Evolutionary conservation across 1,140 invertebrate genomes (phyloP).

Genomic region (Asbolus verrucosus): DNA sequence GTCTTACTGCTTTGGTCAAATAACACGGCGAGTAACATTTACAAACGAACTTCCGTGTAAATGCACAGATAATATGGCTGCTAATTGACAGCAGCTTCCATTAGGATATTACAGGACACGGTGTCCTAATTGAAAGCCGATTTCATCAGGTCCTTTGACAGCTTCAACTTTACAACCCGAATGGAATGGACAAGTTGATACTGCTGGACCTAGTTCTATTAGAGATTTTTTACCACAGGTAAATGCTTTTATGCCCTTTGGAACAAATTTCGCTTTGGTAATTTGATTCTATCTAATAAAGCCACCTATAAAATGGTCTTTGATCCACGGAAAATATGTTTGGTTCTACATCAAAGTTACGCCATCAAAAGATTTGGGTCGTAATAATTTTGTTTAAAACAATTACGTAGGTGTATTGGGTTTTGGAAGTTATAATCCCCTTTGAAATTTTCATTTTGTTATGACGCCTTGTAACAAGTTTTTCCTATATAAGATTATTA

Average conservation of each 20-base stretch:
- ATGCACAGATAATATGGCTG: conserved; percentile 32
- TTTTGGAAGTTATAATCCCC: neutral
- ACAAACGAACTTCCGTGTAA: conserved; percentile 21
- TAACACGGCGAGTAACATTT: conserved; percentile 11
- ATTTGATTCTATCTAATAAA: conserved; percentile 19
- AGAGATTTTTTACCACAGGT: conserved; percentile 17
- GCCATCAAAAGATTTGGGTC: conserved; percentile 7
- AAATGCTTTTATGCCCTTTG: conserved; percentile 24
- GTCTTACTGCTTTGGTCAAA: neutral
- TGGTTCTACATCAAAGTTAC: conserved; percentile 8
- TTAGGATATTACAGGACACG: conserved; percentile 37
- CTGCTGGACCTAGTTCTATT: neutral
- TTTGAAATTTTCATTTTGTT: conserved; percentile 35
- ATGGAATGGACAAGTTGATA: conserved; percentile 17
- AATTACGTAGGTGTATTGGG: conserved; percentile 4
- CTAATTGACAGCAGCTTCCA: conserved; percentile 35
- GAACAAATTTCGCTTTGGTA: conserved; percentile 23
- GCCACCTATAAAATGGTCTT: conserved; percentile 4
- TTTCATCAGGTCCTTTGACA: conserved; percentile 35
- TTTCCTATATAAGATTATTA: conserved; percentile 28
- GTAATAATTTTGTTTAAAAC: conserved; percentile 21
- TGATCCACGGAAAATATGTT: neutral
- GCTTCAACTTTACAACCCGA: conserved; percentile 17
- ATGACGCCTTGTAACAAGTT: conserved; percentile 27
- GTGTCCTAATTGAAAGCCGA: conserved; percentile 37